A percentile compares a stretch with the other conserved stretches of the same genome.
Conservation (phyloP, 2,113 vertebrate species). For the Pelobates fuscus region DNA sequence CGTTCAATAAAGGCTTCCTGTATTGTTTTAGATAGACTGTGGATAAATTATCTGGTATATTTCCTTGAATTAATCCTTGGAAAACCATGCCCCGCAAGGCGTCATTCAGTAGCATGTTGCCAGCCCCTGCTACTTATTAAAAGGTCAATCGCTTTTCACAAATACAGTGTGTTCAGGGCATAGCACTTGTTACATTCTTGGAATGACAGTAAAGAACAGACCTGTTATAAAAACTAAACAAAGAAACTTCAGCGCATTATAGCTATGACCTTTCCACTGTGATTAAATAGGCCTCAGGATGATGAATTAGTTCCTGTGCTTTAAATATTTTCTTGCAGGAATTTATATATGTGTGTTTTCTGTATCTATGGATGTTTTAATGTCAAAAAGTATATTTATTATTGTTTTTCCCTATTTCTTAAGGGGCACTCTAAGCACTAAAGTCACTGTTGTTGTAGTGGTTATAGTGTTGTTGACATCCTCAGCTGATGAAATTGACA, state of each 20-base stretch:
- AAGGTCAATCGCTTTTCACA: slow-evolving; percentile 4
- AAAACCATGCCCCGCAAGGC: not conserved
- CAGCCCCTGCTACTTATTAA: not conserved
- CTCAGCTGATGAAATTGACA: too few relatives aligned
- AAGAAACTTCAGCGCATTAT: slow-evolving; percentile 3
- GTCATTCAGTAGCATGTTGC: not conserved
- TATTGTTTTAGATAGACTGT: not conserved
- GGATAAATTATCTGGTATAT: not conserved
- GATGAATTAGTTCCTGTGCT: slow-evolving; percentile 12
- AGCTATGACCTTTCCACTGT: slow-evolving; percentile 15
- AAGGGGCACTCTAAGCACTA: too few relatives aligned
- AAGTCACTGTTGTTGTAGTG: too few relatives aligned
- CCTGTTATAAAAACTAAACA: slow-evolving; percentile 9
- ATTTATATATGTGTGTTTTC: not conserved
- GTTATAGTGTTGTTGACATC: too few relatives aligned
- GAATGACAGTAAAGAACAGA: slow-evolving; percentile 2
- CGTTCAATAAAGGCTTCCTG: too few relatives aligned
- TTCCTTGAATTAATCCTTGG: not conserved
- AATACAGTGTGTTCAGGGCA: slow-evolving; percentile 16
- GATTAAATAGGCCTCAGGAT: not conserved
- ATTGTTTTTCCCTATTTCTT: too few relatives aligned
- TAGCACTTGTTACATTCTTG: slow-evolving; percentile 12
- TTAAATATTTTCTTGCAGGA: not conserved
- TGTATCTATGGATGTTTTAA: too few relatives aligned
- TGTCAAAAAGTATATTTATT: too few relatives aligned